These are phyloP conservation scores for Clarias platycephalus DNA, from an alignment of 2,797 vertebrate species.

Conservation along the genomic window DNA sequence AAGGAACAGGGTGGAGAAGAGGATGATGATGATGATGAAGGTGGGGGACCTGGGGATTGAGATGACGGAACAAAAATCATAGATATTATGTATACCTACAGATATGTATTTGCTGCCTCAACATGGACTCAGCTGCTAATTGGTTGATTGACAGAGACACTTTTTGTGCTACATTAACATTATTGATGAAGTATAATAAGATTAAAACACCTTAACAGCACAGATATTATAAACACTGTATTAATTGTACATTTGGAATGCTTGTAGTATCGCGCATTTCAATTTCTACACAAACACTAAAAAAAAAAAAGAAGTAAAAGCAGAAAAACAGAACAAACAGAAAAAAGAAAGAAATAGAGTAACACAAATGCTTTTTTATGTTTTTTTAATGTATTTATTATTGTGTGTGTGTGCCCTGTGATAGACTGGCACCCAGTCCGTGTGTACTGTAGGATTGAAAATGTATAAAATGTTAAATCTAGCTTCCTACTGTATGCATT, in stretches of 20 bases:
- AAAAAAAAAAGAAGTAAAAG: not conserved
- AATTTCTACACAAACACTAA: not conserved
- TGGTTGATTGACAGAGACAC: not conserved
- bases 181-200: not conserved
- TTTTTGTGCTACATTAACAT: not conserved
- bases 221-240: too few relatives aligned
- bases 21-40: constrained; percentile 61
- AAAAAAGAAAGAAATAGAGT: not conserved
- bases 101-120: not conserved
- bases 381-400: not conserved
- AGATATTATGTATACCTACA: not conserved
- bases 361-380: not conserved
- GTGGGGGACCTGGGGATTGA: constrained; percentile 45
- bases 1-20: constrained; percentile 40
- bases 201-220: not conserved
- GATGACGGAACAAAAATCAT: not conserved
- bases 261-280: not conserved
- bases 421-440: too few relatives aligned
- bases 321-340: not conserved
- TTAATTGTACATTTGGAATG: not conserved
- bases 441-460: too few relatives aligned
- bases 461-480: too few relatives aligned
- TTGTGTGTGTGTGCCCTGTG: too few relatives aligned
- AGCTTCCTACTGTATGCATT: too few relatives aligned
- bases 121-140: not conserved